Base-by-base conservation (phyloP, 2,113 vertebrate genomes). In the Sigmodon hispidus region DNA sequence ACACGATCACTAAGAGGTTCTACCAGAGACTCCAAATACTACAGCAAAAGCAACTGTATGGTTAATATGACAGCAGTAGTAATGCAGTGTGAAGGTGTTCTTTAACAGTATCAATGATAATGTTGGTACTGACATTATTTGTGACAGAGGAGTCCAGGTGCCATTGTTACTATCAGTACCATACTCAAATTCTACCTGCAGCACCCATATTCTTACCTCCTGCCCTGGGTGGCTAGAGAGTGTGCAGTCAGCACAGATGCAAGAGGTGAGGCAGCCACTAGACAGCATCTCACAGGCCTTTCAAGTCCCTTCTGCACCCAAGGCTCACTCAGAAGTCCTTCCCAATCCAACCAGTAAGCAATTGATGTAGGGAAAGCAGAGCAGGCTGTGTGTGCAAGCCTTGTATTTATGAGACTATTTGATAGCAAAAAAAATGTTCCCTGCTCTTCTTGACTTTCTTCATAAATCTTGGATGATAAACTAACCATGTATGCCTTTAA, bases 391-490 rank as follows among this genome's bases (percentile, higher is more conserved):
- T 67, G 22, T 34, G 83, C 90, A 93, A 91, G 40, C 43, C 10
- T 93, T 79, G 45, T 80, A 61, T 87, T 89, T 67, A 19, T 83
- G 86, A 75, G 75, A 92, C 48, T 72, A 61, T 73, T 80, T 57
- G 40, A 26, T 24, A 85, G 65, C 17, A 67, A 40, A 90, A 77
- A 77, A 72, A 65, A 48, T 21, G 31, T 16, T 34, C 55, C 17
- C 36, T 24, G 34, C 7, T 85, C n/a, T 61, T n/a, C 31, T 70
- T 12, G 8, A 45, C 52, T 36, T 69, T 75, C 67, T 89, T 87
- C 48, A 11, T 50, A 3, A 3, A 57, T 22, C 40, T 16, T n/a
- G 34, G 48, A 67, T 52, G 48, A 70, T 1, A 59, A 43, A 80
- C 45, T 77, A 43, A 77, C 13, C n/a, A 17, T 40, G 70, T 34